Evolutionary conservation across 2,113 vertebrate genomes (phyloP).

Genomic region (Baryphthengus martii): DNA sequence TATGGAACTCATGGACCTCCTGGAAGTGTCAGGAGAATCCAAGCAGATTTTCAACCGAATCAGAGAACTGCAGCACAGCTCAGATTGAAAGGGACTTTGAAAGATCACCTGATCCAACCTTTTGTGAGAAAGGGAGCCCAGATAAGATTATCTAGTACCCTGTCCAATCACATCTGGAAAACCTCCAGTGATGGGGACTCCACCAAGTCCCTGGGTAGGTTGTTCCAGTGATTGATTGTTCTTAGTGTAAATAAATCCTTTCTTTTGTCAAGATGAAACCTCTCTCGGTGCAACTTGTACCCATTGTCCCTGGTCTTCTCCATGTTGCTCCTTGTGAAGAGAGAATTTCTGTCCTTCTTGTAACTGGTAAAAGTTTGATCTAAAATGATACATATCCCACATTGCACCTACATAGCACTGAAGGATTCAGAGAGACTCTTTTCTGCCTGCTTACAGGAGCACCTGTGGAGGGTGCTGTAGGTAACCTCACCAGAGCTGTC

Average conservation of each 20-base stretch:
- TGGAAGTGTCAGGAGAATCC: neutral
- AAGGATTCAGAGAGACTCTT: neutral
- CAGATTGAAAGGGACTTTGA: neutral
- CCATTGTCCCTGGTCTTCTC: neutral
- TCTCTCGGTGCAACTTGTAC: neutral
- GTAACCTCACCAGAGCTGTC: neutral
- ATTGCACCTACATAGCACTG: neutral
- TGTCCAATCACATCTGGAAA: neutral
- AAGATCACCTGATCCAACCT: neutral
- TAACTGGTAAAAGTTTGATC: neutral
- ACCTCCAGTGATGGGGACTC: neutral
- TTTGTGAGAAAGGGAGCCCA: neutral
- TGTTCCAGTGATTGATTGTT: neutral
- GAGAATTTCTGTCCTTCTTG: neutral
- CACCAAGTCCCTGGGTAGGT: neutral
- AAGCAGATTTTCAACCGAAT: neutral
- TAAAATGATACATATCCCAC: neutral
- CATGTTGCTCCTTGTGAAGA: neutral
- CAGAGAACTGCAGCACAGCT: neutral
- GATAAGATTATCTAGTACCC: neutral
- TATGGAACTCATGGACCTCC: neutral
- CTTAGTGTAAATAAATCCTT: neutral
- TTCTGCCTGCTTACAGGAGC: neutral
- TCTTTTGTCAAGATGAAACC: neutral
- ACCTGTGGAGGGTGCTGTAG: neutral